These are phyloP conservation scores for Agonopterix subpropinquella DNA, from an alignment of 2,888 invertebrate species.

Conservation along the genomic window DNA sequence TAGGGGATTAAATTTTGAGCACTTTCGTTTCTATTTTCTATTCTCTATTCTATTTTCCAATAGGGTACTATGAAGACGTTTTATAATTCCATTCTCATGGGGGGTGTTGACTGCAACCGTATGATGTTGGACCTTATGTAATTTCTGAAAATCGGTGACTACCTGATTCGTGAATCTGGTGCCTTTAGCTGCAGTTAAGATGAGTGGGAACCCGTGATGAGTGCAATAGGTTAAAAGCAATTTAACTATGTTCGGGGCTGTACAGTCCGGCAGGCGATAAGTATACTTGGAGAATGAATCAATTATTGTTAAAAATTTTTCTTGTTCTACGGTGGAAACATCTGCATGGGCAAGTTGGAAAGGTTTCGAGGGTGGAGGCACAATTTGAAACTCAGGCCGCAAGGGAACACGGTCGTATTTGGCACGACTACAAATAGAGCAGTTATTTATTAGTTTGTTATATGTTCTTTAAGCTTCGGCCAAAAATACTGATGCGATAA, in stretches of 20 bases:
- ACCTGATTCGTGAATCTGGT: conserved; percentile 14
- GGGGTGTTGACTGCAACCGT: conserved; percentile 10
- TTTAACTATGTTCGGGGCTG: neutral
- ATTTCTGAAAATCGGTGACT: conserved; percentile 9
- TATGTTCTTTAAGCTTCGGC: too few species aligned
- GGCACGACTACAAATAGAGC: too few species aligned
- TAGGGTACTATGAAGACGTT: conserved; percentile 5
- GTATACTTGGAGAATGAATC: neutral
- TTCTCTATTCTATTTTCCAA: conserved; percentile 4
- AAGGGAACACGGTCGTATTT: too few species aligned
- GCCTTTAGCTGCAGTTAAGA: conserved; percentile 4
- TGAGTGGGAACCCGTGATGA: conserved; percentile 9
- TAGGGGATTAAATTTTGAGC: conserved; percentile 7
- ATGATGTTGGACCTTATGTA: conserved; percentile 15
- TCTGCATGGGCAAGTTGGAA: too few species aligned
- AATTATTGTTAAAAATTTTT: conserved; percentile 2
- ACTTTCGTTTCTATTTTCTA: conserved; percentile 6
- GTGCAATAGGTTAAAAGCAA: conserved; percentile 2
- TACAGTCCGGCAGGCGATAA: neutral
- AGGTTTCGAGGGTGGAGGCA: too few species aligned
- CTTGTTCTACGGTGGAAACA: neutral
- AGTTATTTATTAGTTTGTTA: too few species aligned
- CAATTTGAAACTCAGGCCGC: too few species aligned
- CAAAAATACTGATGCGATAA: too few species aligned
- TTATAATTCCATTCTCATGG: conserved; percentile 12